Evolutionary conservation across 1,140 invertebrate genomes (phyloP), one percentile per base, ranked within the genome.

Genomic region (Panulirus ornatus): DNA sequence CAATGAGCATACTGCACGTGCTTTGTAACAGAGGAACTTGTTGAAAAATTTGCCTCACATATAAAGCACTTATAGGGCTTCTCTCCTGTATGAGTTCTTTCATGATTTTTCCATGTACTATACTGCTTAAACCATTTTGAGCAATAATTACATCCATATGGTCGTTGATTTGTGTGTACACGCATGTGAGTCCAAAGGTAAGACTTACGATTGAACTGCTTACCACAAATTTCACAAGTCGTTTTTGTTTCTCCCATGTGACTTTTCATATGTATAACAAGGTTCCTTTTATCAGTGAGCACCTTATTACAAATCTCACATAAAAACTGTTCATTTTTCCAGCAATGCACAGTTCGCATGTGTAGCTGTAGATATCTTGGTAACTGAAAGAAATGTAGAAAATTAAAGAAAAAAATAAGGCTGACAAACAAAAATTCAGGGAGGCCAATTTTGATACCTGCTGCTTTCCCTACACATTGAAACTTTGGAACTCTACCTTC

Each of bases 111-210:
- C 79, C 88, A 84, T 0, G 88, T 89, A 44, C 88, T 89, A 34
- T 89, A 89, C 47, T 89, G 88, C 40, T 73, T 84, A 22, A 89
- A 89, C 36, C 66, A 71, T 51, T 89, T 89, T 8, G 63, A 30
- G 22, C 88, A 89, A n/a, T 76, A 76, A 51, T 82, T 89, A 51
- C 88, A 89, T 22, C 81, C 71, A 40, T 89, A 89, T 9, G 88
- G 88, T 30, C 79, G 42, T 47, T 89, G 71, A 14, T 84, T 84
- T 3, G 63, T 89, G 66, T 89, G 88, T 27, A 76, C 42, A 0
- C 88, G 42, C 88, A 89, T 89, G 47, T 89, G 88, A 36, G 88
- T 89, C 88, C 88, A 89, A 40, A 89, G 38, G 76, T 89, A 89
- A 5, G 88, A 71, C 47, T 89, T 89, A 11, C 88, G 78, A 34